Evolutionary conservation across 2,888 invertebrate genomes (phyloP), one percentile per base, ranked within the genome.

Genomic region (Leptopilina drosophilae): DNA sequence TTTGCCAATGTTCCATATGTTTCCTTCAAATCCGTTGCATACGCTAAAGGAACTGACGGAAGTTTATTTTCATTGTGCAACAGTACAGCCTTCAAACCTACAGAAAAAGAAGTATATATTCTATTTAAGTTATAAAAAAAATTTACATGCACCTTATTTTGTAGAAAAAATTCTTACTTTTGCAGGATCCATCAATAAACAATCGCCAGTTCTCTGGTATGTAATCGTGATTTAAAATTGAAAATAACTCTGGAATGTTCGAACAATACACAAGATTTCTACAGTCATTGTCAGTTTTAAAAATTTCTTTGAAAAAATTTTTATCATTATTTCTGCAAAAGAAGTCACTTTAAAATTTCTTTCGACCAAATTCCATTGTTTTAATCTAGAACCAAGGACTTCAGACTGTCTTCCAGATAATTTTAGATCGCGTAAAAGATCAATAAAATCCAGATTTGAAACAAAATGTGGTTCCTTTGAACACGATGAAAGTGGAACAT

Each of bases 51-150:
- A 40, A 4, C 12, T 20, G 64, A 65, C 12, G 64, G 64, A 65
- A 65, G 40, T 40, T n/a, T 65, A 65, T 40, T 33, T 65, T 65
- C 64, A 65, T 65, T 65, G 33, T 65, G 14, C 40, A 65, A 65
- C 11, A 65, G 40, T 4, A 40, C 64, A 33, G 40, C 64, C 14
- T 65, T 65, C 40, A 65, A 65, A 65, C 64, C 14, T 65, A 20
- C 20, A 20, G 20, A 20, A 20, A 20, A 20, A 20, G 20, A 20
- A 20, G 20, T 20, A 20, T 20, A 20, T 20, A 20, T 20, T 20
- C 20, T 20, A 20, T 20, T 20, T 20, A 20, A 20, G 20, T 20
- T 20, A 20, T 20, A 20, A 20, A 20, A 20, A 20, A 20, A 20
- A 20, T 20, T 20, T 20, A 20, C 11, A 33, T 26, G 26, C 20